These are phyloP conservation scores for Pherbina coryleti DNA, from an alignment of 2,888 invertebrate genomes.

Conservation along the genomic window DNA sequence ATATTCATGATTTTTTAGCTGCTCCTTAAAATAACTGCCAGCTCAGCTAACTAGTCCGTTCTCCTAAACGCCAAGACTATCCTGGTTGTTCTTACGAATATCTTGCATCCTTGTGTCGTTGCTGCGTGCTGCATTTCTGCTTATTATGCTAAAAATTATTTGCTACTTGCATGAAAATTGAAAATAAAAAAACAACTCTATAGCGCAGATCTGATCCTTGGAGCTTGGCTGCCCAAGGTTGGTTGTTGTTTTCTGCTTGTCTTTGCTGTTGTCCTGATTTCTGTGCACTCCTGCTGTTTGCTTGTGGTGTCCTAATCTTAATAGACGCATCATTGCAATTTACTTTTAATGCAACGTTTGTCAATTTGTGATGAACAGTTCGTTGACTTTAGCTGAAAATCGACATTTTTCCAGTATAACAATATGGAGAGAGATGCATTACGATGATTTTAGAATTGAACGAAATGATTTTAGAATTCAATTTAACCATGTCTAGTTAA, in stretches of 20 bases:
- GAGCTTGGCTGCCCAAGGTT: background rate
- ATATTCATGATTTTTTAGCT: constrained; percentile 58
- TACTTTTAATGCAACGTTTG: constrained; percentile 50
- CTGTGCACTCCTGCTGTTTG: constrained; percentile 21
- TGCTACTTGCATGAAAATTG: constrained; percentile 27
- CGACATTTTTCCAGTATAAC: too few species aligned
- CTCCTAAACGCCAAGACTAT: background rate
- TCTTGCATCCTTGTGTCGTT: background rate
- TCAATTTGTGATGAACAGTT: constrained; percentile 34
- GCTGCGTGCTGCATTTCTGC: constrained; percentile 29
- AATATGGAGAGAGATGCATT: too few species aligned
- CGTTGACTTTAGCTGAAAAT: constrained; percentile 11
- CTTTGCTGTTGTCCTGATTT: constrained; percentile 22
- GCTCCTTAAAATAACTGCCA: background rate
- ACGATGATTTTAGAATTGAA: too few species aligned
- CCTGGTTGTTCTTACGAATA: background rate
- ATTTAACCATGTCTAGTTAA: too few species aligned
- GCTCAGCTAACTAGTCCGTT: background rate
- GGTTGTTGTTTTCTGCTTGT: background rate
- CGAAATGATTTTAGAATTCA: too few species aligned
- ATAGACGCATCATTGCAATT: constrained; percentile 55
- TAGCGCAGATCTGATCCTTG: background rate
- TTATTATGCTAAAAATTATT: constrained; percentile 50
- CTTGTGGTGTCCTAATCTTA: constrained; percentile 51
- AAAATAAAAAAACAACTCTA: background rate